Evolutionary conservation across 2,113 vertebrate genomes (phyloP), one percentile per base, ranked within the genome.

Genomic region (Triplophysa siluroides): DNA sequence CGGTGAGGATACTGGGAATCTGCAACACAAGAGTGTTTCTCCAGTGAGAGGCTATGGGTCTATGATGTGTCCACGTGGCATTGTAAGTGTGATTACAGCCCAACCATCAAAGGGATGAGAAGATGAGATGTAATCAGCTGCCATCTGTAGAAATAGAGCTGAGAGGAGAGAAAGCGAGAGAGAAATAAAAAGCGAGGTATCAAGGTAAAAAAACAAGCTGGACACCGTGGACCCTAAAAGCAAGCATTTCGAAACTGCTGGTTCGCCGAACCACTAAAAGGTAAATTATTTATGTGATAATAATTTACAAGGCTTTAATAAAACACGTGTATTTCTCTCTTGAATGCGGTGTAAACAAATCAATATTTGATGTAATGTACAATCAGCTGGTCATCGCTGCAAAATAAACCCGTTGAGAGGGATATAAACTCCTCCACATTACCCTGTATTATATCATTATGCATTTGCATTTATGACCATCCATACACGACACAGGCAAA

Each of bases 101-200:
- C 8, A 10, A 41, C 38, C 43, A 45, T 76, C 23, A 63, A 56
- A 62, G 72, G n/a, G 13, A 50, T 23, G 41, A 74, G 71, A 60
- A 33, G 23, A 63, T 76, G 60, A 45, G 41, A 50, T 50, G 41
- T 18, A 64, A 74, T 61, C 73, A 63, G 60, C 47, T 76, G 73
- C 73, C 58, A 63, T 76, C 58, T 64, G 60, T 50, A 76, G 60
- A 76, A 62, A 47, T 47, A 64, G 60, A 11, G 10, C 10, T 24
- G 23, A 61, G 41, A 43, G 4, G 23, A 73, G 38, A 45, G 12
- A 58, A 50, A 56, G 68, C 13, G 19, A 65, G 61, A 73, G 24
- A 78, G 62, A 45, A 12, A 65, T 23, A 43, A 23, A 16, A 52
- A 9, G 38, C 1, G 26, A 13, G 50, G 24, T 23, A 58, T 23